Evolutionary conservation across 2,888 invertebrate species (phyloP).

Genomic region (Harmothoe impar): DNA sequence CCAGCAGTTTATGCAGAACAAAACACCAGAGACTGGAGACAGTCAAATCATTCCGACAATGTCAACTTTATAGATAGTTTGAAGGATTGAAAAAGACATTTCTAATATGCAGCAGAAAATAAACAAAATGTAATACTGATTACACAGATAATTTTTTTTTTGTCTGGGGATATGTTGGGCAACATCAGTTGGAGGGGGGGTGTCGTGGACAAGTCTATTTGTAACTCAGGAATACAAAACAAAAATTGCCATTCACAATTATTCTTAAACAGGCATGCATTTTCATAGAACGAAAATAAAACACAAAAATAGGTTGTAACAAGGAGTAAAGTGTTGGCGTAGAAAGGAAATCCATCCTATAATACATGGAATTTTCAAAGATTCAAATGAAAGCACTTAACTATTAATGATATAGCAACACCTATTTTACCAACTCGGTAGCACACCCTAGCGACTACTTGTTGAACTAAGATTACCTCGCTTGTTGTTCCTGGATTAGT

Average conservation of each 20-base stretch:
- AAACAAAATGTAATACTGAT: too few relatives aligned
- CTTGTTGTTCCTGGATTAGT: constrained; percentile 59
- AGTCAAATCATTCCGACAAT: too few relatives aligned
- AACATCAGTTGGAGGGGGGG: too few relatives aligned
- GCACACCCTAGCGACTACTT: constrained; percentile 35
- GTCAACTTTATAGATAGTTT: too few relatives aligned
- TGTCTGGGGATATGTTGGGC: too few relatives aligned
- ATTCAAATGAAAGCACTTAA: not conserved
- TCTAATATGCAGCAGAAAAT: too few relatives aligned
- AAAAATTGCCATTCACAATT: not conserved
- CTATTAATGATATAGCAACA: constrained; percentile 25
- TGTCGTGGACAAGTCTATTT: too few relatives aligned
- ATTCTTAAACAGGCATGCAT: not conserved
- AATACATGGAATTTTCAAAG: not conserved
- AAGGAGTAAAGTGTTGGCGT: not conserved
- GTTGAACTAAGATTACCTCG: constrained; percentile 29
- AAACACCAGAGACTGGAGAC: too few relatives aligned
- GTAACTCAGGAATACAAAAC: not conserved
- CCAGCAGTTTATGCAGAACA: not conserved
- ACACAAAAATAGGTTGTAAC: not conserved
- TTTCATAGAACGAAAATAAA: too few relatives aligned
- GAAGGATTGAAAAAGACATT: too few relatives aligned
- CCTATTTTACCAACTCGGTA: constrained; percentile 35
- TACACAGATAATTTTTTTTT: too few relatives aligned
- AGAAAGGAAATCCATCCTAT: constrained; percentile 17